A percentile compares a stretch with the other conserved stretches of the same genome.
phyloP scores from a whole-genome alignment of 2,797 vertebrate species.

The Onychomys leucogaster region DNA sequence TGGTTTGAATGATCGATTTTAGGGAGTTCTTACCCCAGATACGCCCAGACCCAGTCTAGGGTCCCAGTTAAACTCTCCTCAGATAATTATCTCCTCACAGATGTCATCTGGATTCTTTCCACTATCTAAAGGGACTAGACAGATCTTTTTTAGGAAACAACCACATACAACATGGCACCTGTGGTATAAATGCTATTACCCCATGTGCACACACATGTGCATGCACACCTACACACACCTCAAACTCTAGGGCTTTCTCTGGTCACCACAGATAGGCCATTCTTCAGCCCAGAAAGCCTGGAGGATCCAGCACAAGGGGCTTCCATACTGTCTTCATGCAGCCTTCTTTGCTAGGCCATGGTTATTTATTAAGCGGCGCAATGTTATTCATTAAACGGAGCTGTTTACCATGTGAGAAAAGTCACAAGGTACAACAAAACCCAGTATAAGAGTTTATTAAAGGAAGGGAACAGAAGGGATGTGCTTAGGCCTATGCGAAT shows the following conservation, averaged over 20 bases:
- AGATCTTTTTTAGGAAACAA: neutral
- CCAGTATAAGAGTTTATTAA: too few species aligned
- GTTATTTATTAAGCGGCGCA: too few species aligned
- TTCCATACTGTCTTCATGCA: neutral
- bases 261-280: fast-evolving
- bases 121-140: neutral
- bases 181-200: neutral
- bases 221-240: neutral
- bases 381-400: too few species aligned
- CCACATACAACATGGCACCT: neutral
- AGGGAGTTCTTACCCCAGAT: neutral
- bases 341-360: neutral
- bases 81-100: neutral
- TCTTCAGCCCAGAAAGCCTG: neutral
- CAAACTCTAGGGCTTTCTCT: neutral
- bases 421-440: too few species aligned
- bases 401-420: too few species aligned
- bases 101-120: too few species aligned
- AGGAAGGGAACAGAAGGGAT: too few species aligned
- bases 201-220: neutral
- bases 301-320: neutral
- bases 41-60: neutral
- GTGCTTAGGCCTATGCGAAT: too few species aligned
- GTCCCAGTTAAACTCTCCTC: neutral
- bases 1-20: neutral